phyloP scores from a whole-genome alignment of 2,888 invertebrate genomes.

The Uloborus plumipes region DNA sequence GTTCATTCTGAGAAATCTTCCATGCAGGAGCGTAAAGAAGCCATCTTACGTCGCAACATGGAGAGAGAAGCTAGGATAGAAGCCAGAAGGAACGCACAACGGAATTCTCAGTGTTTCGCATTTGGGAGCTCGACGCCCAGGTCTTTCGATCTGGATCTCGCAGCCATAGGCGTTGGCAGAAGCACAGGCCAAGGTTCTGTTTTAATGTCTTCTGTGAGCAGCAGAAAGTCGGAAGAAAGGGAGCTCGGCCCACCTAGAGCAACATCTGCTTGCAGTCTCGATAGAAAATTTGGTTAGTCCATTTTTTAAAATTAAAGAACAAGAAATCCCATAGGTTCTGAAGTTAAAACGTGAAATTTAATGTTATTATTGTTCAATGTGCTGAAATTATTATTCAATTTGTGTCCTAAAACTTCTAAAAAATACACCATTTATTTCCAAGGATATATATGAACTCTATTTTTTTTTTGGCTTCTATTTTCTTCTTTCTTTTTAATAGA shows the following conservation, averaged over 20 bases:
- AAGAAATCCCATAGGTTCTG: too few relatives aligned
- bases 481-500: too few relatives aligned
- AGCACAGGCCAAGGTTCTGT: conserved; percentile 71
- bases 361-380: too few relatives aligned
- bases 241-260: conserved; percentile 44
- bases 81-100: conserved; percentile 83
- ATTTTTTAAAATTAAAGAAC: background rate
- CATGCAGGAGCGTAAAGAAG: conserved; percentile 83
- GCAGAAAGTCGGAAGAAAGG: conserved; percentile 51
- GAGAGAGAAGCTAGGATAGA: conserved; percentile 87
- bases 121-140: conserved; percentile 93
- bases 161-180: conserved; percentile 78
- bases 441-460: too few relatives aligned
- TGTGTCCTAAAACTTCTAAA: too few relatives aligned
- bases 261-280: conserved; percentile 58
- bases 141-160: conserved; percentile 71
- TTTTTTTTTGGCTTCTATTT: too few relatives aligned
- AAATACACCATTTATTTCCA: too few relatives aligned
- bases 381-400: too few relatives aligned
- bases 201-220: conserved; percentile 51
- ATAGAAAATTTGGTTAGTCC: conserved; percentile 57
- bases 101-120: conserved; percentile 83
- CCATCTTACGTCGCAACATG: conserved; percentile 86
- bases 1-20: background rate
- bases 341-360: too few relatives aligned